A percentile compares a stretch with the other conserved stretches of the same genome.
Evolutionary conservation across 1,140 invertebrate genomes (phyloP).

Genomic region (Drosophila ogumai): DNA sequence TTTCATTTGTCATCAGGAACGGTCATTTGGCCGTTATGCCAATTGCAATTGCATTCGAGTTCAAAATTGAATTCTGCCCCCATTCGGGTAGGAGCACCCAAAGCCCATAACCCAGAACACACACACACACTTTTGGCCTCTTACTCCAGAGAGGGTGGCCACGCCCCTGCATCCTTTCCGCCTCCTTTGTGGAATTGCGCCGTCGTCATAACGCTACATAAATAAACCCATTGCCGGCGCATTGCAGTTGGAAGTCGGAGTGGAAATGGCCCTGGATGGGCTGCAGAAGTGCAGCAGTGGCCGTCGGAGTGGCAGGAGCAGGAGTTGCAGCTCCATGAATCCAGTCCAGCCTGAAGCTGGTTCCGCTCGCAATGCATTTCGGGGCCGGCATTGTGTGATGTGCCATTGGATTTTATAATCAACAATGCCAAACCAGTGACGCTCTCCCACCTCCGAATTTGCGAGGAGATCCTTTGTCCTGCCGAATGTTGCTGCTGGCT

Average conservation of each 20-base stretch:
- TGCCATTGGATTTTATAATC: constrained; percentile 80
- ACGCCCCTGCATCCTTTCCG: constrained; percentile 19
- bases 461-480: constrained; percentile 53
- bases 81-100: constrained; percentile 28
- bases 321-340: constrained; percentile 12
- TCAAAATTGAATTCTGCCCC: constrained; percentile 74
- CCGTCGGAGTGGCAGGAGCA: background rate
- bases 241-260: constrained; percentile 61
- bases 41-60: constrained; percentile 75
- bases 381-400: constrained; percentile 63
- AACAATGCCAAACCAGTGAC: constrained; percentile 76
- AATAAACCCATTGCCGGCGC: constrained; percentile 76
- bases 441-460: constrained; percentile 19
- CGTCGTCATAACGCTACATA: constrained; percentile 78
- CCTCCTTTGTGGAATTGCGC: constrained; percentile 45
- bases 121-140: constrained; percentile 18
- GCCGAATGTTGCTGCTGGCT: constrained; percentile 36
- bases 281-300: constrained; percentile 1
- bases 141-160: constrained; percentile 2
- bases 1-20: constrained; percentile 78
- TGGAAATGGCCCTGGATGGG: constrained; percentile 7
- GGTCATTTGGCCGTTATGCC: constrained; percentile 68
- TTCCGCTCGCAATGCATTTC: constrained; percentile 66
- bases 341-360: constrained; percentile 41
- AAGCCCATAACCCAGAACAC: constrained; percentile 47